Evolutionary conservation across 2,113 vertebrate genomes (phyloP), one percentile per base, ranked within the genome.

Genomic region (Noturus placidus): DNA sequence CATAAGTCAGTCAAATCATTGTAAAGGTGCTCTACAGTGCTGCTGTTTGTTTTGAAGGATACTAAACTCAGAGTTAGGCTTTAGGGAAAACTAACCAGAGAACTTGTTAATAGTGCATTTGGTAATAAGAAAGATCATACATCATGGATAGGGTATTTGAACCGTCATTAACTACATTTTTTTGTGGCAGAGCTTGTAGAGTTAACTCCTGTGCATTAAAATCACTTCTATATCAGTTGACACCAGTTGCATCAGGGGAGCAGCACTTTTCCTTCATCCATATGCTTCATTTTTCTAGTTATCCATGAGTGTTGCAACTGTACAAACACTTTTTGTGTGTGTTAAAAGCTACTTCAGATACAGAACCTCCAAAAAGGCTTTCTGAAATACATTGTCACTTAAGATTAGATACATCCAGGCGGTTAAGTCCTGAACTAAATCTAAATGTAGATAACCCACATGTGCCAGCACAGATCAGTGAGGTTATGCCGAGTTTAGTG

Each of bases 21-120:
- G n/a, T n/a, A n/a, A n/a, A n/a, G n/a, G n/a, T n/a, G n/a, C n/a
- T n/a, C n/a, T n/a, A 2, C 17, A 72, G n/a, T 22, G 17, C 33
- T 76, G 72, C 20, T 76, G 42, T 77, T 52, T 77, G 74, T 52
- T 52, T n/a, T 52, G 70, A 10, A 76, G 72, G 72, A 76, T 38
- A n/a, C 50, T 8, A 78, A 54, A 50, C 25, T 42, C 19, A 42
- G 33, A 38, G 69, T 72, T 19, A 35, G 67, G 17, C 30, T 6
- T 70, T 35, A 38, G 17, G 20, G 70, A 6, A 69, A 35, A 33
- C n/a, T 69, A 69, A 69, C 15, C 5, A 30, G 63, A 9, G 35
- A 13, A 76, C 38, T 27, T 46, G 38, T 13, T 76, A 74, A 74
- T 42, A 42, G 70, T 74, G 3, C 2, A 42, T 42, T 74, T 22